Evolutionary conservation across 2,113 vertebrate genomes (phyloP), one percentile per base, ranked within the genome.

Genomic region (Clarias batrachus): DNA sequence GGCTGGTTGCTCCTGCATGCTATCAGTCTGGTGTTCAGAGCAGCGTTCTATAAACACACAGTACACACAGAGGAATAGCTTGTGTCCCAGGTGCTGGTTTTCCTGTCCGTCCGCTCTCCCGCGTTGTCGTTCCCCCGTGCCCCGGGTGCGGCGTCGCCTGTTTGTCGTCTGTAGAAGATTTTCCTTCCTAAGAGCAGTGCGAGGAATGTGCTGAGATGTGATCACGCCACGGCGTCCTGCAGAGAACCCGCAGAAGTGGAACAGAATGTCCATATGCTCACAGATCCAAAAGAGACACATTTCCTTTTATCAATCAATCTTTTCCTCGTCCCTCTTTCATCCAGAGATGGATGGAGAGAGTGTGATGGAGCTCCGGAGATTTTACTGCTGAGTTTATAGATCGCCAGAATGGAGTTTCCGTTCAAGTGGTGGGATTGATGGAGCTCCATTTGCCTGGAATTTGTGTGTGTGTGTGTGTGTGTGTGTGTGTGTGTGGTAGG

Each of bases 371-470:
- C 30, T 84, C 27, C 13, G 10, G 48, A 56, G 83, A 27, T 62
- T 84, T 84, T 76, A 84, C 14, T 62, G 83, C 70, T 37, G 74
- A 79, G 62, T 85, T 79, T 68, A 79, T 79, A 48, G 74, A 6
- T 78, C 68, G 76, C 62, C 74, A 66, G 62, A 65, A 60, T 77
- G 41, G 59, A 52, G 71, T 57, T 57, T 85, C 21, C 10, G n/a
- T 59, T 85, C 41, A 14, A 74, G 63, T 59, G 14, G 73, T 65
- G 57, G 37, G 73, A 77, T 52, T 65, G 37, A 85, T 85, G 73
- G 60, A 48, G 41, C 52, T 77, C 9, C 21, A 73, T 52, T 85
- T 77, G 33, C 59, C 73, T 52, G 84, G 83, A 85, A 62, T 74
- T 19, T 19, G 21, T 60, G 54, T 80, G n/a, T 27, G 56, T 48